Evolutionary conservation across 2,888 invertebrate species (phyloP).

Genomic region (Eubasilissa splendida): DNA sequence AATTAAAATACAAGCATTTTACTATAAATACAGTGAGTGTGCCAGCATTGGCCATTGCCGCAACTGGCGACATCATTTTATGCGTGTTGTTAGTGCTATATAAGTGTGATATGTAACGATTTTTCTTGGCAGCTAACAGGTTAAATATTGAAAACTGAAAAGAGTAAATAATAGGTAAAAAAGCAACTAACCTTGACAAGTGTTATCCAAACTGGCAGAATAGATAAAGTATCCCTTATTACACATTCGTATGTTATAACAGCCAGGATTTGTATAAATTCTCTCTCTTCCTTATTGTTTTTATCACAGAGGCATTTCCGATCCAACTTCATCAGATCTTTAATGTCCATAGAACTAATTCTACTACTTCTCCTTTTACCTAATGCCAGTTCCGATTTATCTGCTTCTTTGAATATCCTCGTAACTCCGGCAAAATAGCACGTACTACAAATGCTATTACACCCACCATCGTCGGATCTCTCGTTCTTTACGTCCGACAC

Average conservation of each 20-base stretch:
- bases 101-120: too few species aligned
- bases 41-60: too few species aligned
- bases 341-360: background rate
- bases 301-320: slow-evolving; percentile 64
- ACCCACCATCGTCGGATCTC: slow-evolving; percentile 16
- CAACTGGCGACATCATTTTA: too few species aligned
- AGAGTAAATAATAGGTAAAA: background rate
- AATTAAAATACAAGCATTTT: too few species aligned
- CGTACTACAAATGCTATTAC: slow-evolving; percentile 59
- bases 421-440: slow-evolving; percentile 58
- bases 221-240: slow-evolving; percentile 83
- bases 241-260: slow-evolving; percentile 86
- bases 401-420: slow-evolving; percentile 51
- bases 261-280: slow-evolving; percentile 75
- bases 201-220: slow-evolving; percentile 81
- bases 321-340: slow-evolving; percentile 58
- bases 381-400: slow-evolving; percentile 8
- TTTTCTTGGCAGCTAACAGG: too few species aligned
- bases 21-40: too few species aligned
- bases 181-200: slow-evolving; percentile 75
- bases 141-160: too few species aligned
- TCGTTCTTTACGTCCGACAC: slow-evolving; percentile 1
- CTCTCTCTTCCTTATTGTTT: slow-evolving; percentile 67
- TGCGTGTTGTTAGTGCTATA: too few species aligned
- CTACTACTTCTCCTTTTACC: slow-evolving; percentile 60